phyloP scores from a whole-genome alignment of 2,797 vertebrate genomes.

The Esox lucius region DNA sequence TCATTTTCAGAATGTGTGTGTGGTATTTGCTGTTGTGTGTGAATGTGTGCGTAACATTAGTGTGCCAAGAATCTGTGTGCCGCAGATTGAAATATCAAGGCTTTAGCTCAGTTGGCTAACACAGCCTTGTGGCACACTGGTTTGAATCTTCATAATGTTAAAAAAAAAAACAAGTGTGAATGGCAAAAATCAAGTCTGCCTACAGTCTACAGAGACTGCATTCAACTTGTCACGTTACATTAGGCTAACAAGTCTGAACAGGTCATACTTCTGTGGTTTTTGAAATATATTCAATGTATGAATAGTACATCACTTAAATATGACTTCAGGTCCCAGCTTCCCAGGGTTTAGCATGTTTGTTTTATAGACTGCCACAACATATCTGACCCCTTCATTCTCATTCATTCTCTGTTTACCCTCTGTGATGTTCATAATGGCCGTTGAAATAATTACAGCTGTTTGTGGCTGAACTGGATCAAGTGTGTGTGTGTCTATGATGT shows the following conservation, averaged over 20 bases:
- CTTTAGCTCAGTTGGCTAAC: too few relatives aligned
- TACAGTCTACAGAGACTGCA: not conserved
- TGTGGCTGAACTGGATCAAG: not conserved
- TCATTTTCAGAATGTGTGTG: not conserved
- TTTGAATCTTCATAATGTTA: too few relatives aligned
- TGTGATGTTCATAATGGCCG: not conserved
- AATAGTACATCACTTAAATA: not conserved
- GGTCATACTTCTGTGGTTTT: not conserved
- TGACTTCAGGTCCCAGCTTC: not conserved
- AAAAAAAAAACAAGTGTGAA: not conserved
- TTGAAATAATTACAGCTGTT: conserved; percentile 2
- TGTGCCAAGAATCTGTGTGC: too few relatives aligned
- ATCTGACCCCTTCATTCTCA: not conserved
- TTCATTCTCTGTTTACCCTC: not conserved
- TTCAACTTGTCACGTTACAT: not conserved
- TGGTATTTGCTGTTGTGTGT: too few relatives aligned
- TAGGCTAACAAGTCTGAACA: not conserved
- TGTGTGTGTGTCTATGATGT: conserved; percentile 12
- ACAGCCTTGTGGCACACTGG: not conserved
- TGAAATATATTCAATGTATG: not conserved
- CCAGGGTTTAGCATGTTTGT: not conserved
- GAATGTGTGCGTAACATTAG: too few relatives aligned
- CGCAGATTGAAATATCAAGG: too few relatives aligned
- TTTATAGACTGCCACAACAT: not conserved
- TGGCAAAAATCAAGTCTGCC: not conserved